Evolutionary conservation across 2,113 vertebrate species (phyloP).

Genomic region (Rafetus swinhoei): DNA sequence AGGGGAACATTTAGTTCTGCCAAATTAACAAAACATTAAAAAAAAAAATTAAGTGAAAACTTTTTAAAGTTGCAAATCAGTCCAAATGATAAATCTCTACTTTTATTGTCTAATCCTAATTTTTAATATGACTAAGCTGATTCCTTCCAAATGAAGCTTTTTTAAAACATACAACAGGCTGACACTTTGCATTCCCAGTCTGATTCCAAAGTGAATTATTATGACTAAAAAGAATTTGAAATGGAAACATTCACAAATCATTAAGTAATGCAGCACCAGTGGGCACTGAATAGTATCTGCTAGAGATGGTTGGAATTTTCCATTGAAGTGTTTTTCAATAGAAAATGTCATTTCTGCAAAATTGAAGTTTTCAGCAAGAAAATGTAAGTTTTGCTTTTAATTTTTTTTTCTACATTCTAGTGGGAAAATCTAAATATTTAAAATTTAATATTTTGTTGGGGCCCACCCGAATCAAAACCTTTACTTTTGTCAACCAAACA

Average conservation of each 20-base stretch:
- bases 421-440: background rate
- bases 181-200: background rate
- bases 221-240: background rate
- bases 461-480: background rate
- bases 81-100: background rate
- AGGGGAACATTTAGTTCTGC: slow-evolving; percentile 21
- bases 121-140: background rate
- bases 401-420: background rate
- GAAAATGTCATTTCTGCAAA: background rate
- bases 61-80: background rate
- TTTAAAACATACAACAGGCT: background rate
- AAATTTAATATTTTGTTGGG: background rate
- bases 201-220: background rate
- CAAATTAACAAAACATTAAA: background rate
- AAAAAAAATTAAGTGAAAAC: background rate
- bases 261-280: background rate
- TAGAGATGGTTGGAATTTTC: slow-evolving; percentile 2
- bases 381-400: background rate
- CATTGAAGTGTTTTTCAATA: background rate
- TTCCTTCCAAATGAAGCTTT: background rate
- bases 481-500: background rate
- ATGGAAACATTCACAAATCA: background rate
- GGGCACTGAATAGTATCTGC: background rate
- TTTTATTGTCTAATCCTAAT: background rate
- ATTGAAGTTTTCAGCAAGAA: background rate